Evolutionary conservation across 2,888 invertebrate genomes (phyloP), one percentile per base, ranked within the genome.

Genomic region (Nymphalis c-album): DNA sequence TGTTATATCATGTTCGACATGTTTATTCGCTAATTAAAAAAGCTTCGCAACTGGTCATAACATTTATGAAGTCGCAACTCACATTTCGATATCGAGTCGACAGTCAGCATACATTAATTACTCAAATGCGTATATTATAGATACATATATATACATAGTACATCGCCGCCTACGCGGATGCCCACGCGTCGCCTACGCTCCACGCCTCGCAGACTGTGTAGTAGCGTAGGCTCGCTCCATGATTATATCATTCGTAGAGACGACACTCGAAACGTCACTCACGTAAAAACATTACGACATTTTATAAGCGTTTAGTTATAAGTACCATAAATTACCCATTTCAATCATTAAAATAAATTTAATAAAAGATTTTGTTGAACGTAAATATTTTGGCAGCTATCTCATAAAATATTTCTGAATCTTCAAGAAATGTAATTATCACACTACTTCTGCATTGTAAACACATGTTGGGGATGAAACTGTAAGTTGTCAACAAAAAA

Each of bases 161-260:
- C 80, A 80, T 31, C 82, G 76, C 85, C 86, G 83, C 87, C 88
- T 75, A 85, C 84, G 80, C 78, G 55, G 60, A 62, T 76, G 77
- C 83, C 83, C 76, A 82, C 83, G 80, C 78, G 51, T 68, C 76
- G 72, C 75, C 77, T 72, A 76, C 77, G 70, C 75, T 75, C 63
- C 72, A 61, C 72, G 67, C 63, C 67, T 70, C 74, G 75, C 80
- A 78, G 78, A 26, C 69, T 63, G 58, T 46, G 82, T 81, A 77
- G 76, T 78, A 82, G 83, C 82, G 85, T 85, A 85, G 84, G 84
- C 75, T 83, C 78, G 60, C 22, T 35, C 50, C 45, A 26, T 61
- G 16, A 66, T 63, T 47, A 60, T 65, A 40, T 50, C 50, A 16
- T 46, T 51, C 35, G 20, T 31, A 69, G 62, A 69, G 31, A 64